These are phyloP conservation scores for Corydoras sp. DNA, from an alignment of 2,113 vertebrate genomes.

Conservation along the genomic window DNA sequence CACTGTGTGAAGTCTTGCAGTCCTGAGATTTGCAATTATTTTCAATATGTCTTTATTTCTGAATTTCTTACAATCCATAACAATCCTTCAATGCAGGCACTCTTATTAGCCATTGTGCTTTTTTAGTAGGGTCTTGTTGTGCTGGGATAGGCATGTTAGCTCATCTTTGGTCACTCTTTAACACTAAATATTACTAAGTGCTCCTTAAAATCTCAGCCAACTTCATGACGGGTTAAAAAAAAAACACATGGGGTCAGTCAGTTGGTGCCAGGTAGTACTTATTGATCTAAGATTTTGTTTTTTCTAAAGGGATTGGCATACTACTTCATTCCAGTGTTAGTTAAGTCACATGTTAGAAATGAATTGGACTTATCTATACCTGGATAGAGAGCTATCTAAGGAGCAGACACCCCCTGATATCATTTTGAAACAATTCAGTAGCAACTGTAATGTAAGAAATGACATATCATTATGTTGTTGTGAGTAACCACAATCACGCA, in stretches of 20 bases:
- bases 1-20: background rate
- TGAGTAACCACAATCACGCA: constrained; percentile 23
- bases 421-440: constrained; percentile 61
- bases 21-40: too few species aligned
- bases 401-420: constrained; percentile 57
- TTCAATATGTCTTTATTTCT: background rate
- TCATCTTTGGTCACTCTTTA: constrained; percentile 30
- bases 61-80: background rate
- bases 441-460: constrained; percentile 61
- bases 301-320: constrained; percentile 17
- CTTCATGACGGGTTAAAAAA: constrained; percentile 25
- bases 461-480: constrained; percentile 38
- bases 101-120: constrained; percentile 9
- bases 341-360: constrained; percentile 38
- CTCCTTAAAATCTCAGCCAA: constrained; percentile 15
- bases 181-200: constrained; percentile 8
- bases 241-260: constrained; percentile 32
- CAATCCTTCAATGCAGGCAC: background rate
- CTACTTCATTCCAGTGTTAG: constrained; percentile 52
- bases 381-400: constrained; percentile 56
- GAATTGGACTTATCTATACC: constrained; percentile 50
- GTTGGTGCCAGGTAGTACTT: constrained; percentile 30
- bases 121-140: constrained; percentile 35
- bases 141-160: constrained; percentile 36
- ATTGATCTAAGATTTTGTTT: constrained; percentile 13